Percentiles rank a stretch among this genome's conserved stretches.
These are phyloP conservation scores for Endomychus coccineus DNA, from an alignment of 2,888 invertebrate genomes.

Conservation along the genomic window DNA sequence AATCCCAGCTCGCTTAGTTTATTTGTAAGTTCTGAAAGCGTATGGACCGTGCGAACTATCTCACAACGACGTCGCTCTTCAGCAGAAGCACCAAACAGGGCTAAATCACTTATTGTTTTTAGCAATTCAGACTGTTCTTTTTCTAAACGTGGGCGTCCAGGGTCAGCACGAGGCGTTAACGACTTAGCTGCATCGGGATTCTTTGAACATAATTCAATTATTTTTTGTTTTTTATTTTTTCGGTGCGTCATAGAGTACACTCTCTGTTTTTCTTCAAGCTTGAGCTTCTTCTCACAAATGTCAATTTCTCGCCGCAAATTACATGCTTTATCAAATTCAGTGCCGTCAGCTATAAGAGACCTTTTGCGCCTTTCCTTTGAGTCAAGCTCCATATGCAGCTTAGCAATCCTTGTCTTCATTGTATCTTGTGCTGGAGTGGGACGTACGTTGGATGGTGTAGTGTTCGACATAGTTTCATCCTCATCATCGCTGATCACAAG, in stretches of 20 bases:
- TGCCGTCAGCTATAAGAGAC: background rate
- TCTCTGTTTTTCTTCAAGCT: too few species aligned
- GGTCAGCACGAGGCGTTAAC: constrained; percentile 6
- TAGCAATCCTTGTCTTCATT: background rate
- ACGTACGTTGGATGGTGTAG: background rate
- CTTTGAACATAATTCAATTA: constrained; percentile 9
- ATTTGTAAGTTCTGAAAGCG: constrained; percentile 16
- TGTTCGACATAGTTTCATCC: background rate
- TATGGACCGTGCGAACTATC: constrained; percentile 16
- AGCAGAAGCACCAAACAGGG: constrained; percentile 19
- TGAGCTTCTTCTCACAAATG: too few species aligned
- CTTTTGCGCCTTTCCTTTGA: background rate
- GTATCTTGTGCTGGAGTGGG: background rate
- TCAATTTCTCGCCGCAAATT: background rate
- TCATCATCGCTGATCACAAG: too few species aligned
- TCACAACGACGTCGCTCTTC: constrained; percentile 19
- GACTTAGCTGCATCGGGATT: constrained; percentile 15
- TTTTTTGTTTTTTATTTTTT: background rate
- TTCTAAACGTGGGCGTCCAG: constrained; percentile 19
- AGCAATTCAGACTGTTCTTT: constrained; percentile 25
- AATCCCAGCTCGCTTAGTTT: constrained; percentile 16
- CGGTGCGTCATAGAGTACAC: background rate
- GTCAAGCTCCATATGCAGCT: background rate
- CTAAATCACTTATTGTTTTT: constrained; percentile 26
- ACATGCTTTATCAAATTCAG: background rate